phyloP scores from a whole-genome alignment of 37 sponge, comb jelly and placozoan species.

The Diacarnus erythraeanus region DNA sequence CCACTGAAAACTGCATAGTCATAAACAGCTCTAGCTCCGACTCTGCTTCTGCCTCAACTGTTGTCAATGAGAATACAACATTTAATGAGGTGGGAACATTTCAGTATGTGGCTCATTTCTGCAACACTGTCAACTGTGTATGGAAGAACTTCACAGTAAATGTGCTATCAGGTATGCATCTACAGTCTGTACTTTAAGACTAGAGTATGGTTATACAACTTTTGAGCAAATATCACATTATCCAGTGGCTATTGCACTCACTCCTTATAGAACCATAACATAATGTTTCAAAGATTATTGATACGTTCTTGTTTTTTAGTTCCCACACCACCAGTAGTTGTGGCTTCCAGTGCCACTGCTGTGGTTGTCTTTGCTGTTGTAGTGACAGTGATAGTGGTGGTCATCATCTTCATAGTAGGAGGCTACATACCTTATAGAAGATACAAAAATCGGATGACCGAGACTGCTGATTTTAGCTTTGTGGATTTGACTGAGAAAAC shows the following conservation, averaged over 20 bases:
- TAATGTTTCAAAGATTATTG: neutral
- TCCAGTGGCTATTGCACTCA: no score
- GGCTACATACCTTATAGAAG: conserved; percentile 40
- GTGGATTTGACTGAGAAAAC: conserved; percentile 31
- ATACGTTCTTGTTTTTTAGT: neutral
- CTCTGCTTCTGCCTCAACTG: conserved; percentile 1
- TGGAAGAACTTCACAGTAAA: neutral
- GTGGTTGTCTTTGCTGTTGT: conserved; percentile 10
- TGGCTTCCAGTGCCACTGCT: conserved; percentile 13
- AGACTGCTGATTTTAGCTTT: conserved; percentile 59
- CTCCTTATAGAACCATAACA: no score
- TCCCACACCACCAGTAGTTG: conserved; percentile 23
- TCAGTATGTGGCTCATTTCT: conserved; percentile 9
- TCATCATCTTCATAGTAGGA: conserved; percentile 19
- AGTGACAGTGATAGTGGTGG: conserved; percentile 23
- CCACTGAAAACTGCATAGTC: neutral
- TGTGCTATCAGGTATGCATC: conserved; percentile 18
- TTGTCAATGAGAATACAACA: conserved; percentile 4
- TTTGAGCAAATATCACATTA: neutral
- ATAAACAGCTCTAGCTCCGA: neutral
- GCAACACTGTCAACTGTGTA: conserved; percentile 10
- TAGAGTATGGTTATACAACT: no score
- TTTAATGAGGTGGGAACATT: conserved; percentile 12
- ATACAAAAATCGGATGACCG: conserved; percentile 53
- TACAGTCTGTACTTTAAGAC: no score